These are phyloP conservation scores for Agrilus cyanescens DNA, from an alignment of 2,888 invertebrate genomes.

Conservation along the genomic window DNA sequence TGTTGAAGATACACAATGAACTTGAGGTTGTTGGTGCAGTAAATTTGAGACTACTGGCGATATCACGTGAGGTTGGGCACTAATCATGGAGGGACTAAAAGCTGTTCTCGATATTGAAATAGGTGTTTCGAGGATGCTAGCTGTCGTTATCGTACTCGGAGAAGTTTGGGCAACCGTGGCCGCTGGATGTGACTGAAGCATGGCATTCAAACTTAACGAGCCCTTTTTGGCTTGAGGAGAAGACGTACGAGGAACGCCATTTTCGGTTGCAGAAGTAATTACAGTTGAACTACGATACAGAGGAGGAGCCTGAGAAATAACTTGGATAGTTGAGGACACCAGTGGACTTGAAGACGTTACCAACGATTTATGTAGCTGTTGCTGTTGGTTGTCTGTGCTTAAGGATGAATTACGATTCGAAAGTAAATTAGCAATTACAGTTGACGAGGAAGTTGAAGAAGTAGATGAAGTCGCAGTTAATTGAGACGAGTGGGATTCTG, in stretches of 20 bases:
- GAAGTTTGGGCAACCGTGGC: conserved; percentile 33
- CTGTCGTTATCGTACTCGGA: conserved; percentile 33
- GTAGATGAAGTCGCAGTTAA: too few species aligned
- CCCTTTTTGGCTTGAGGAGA: conserved; percentile 18
- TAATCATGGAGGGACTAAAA: conserved; percentile 29
- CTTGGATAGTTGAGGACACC: too few species aligned
- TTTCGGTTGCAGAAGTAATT: conserved; percentile 4
- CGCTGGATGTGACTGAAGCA: conserved; percentile 36
- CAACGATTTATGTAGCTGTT: neutral
- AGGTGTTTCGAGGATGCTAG: conserved; percentile 32
- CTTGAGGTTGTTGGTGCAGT: conserved; percentile 18
- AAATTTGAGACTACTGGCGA: conserved; percentile 18
- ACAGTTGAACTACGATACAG: neutral
- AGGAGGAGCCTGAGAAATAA: too few species aligned
- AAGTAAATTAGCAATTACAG: neutral
- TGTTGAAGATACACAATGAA: conserved; percentile 29
- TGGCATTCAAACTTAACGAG: conserved; percentile 34
- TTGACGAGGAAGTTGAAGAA: neutral
- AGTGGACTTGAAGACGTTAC: too few species aligned
- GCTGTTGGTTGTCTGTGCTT: conserved; percentile 1
- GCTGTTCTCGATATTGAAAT: conserved; percentile 28
- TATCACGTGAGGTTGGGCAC: conserved; percentile 30
- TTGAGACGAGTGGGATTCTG: too few species aligned
- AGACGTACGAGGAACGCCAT: neutral
- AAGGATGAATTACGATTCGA: neutral